A percentile compares a stretch with the other conserved stretches of the same genome.
Conservation (phyloP, 2,888 invertebrate species). For the Baccha elongata region DNA sequence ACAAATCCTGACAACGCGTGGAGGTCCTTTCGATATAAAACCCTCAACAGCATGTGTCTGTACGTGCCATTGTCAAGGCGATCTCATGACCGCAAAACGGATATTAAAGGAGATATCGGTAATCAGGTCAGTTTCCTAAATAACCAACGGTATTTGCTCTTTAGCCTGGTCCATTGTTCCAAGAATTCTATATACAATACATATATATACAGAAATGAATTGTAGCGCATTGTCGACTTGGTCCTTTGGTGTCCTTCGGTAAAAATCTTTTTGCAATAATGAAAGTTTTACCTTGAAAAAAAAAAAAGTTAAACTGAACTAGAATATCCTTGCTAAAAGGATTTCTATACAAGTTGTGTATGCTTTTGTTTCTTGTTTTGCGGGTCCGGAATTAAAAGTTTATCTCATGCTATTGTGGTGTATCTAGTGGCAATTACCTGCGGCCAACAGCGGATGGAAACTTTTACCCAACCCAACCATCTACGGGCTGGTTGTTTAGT, state of each 20-base stretch:
- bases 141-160: conserved; percentile 63
- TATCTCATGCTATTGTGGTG: conserved; percentile 59
- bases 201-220: conserved; percentile 7
- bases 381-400: conserved; percentile 58
- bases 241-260: not conserved
- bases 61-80: conserved; percentile 28
- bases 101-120: conserved; percentile 57
- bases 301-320: not conserved
- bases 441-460: conserved; percentile 30
- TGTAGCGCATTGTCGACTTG: conserved; percentile 30
- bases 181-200: not conserved
- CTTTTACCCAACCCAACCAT: conserved; percentile 9
- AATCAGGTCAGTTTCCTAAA: conserved; percentile 71
- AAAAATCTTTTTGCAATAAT: conserved; percentile 10
- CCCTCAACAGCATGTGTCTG: conserved; percentile 27
- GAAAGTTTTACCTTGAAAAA: conserved; percentile 24
- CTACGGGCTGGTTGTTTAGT: conserved; percentile 20
- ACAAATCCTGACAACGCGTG: not conserved
- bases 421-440: conserved; percentile 62
- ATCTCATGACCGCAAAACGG: conserved; percentile 55
- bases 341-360: not conserved
- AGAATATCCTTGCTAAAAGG: conserved; percentile 14
- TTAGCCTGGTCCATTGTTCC: conserved; percentile 54
- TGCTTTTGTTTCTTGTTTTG: not conserved
- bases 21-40: conserved; percentile 2